Evolutionary conservation across 1,140 invertebrate genomes (phyloP), one percentile per base, ranked within the genome.

Genomic region (Capitella teleta): DNA sequence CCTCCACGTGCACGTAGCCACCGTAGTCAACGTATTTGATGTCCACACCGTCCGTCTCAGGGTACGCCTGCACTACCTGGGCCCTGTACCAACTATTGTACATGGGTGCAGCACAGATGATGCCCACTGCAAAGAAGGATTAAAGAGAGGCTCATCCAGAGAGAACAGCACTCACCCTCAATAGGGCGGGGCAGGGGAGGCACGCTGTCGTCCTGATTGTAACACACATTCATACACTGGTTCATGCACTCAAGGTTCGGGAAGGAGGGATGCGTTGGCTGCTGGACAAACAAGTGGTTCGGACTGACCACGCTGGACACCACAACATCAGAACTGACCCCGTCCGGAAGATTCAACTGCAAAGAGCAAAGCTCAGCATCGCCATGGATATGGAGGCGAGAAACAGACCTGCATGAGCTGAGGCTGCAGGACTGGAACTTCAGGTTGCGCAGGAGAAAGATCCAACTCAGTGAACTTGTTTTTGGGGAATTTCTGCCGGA

Each of bases 11-110:
- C 60, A 81, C 79, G 68, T 86, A 97, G 40, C 92, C 93, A 24
- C 94, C 94, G 67, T 91, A 90, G 74, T 97, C 94, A 1, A 97
- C 80, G 66, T 90, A 83, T 72, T 85, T 85, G 28, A 95, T 80
- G 49, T 88, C 76, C 62, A 84, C 84, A n/a, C 80, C 66, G 44
- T 71, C 70, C 51, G 80, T 76, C 38, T 62, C 60, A 18, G 67
- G 57, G 51, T 67, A 66, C 1, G 72, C 59, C 37, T 79, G 78
- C 14, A 90, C 79, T 2, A 96, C 80, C 66, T 84, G 82, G 1
- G 85, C 87, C 58, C 93, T 79, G 65, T 86, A 91, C 93, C 93
- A 97, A 52, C 81, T 80, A 58, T 81, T 78, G 38, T 61, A 55
- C 47, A 83, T 80, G 37, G 83, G 83, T 14, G 87, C 86, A 24